phyloP scores from a whole-genome alignment of 2,797 vertebrate genomes.

The Paedocypris micromegethes region DNA sequence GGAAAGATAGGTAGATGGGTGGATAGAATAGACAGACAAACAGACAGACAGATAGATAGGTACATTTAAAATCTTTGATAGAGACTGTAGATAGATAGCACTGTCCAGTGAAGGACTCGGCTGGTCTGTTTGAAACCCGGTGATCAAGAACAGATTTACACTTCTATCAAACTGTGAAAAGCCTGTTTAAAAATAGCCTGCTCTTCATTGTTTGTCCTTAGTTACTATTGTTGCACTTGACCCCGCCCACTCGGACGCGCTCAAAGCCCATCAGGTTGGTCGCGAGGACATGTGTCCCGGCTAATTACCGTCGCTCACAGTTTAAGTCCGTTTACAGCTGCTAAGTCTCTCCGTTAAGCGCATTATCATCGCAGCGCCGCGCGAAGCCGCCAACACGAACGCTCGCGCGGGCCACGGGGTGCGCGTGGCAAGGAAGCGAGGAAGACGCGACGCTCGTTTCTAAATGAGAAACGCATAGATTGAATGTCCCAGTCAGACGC shows the following conservation, averaged over 20 bases:
- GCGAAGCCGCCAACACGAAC: conserved; percentile 49
- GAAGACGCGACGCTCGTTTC: background rate
- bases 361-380: conserved; percentile 55
- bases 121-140: background rate
- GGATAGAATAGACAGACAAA: too few relatives aligned
- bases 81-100: too few relatives aligned
- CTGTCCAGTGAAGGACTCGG: too few relatives aligned
- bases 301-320: conserved; percentile 68
- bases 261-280: conserved; percentile 52
- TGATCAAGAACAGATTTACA: conserved; percentile 12
- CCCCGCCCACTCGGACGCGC: conserved; percentile 1
- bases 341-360: conserved; percentile 67
- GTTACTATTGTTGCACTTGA: background rate
- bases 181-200: conserved; percentile 3
- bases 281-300: conserved; percentile 60
- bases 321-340: conserved; percentile 70
- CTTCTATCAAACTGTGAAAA: background rate
- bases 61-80: too few relatives aligned
- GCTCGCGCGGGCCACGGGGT: conserved; percentile 4
- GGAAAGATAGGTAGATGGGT: too few relatives aligned
- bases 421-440: conserved; percentile 8
- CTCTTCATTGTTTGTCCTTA: background rate
- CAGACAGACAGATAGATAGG: too few relatives aligned
- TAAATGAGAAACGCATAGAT: conserved; percentile 20
- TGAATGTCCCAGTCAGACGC: conserved; percentile 17